Evolutionary conservation across 2,797 vertebrate genomes (phyloP), one percentile per base, ranked within the genome.

Genomic region (Melanogrammus aeglefinus): DNA sequence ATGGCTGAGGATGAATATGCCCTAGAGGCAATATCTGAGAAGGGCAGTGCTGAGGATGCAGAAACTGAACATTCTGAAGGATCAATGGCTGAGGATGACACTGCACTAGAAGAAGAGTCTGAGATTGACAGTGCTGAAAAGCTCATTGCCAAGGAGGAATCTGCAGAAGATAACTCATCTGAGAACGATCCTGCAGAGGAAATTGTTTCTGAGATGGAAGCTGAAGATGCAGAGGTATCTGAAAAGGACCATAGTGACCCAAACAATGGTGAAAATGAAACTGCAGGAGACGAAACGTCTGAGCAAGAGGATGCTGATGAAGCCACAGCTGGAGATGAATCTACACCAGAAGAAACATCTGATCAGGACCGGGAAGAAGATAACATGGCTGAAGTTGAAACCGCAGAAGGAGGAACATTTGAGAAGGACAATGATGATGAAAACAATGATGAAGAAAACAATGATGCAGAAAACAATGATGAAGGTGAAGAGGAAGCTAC

Each of bases 401-500:
- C 18, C 1, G 69, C 71, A 63, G 73, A 31, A 0, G 82, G 83
- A 9, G 84, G 87, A 70, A 21, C 36, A 24, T 47, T n/a, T 39
- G 69, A 79, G 10, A 75, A 1, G 1, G 44, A 73, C 0, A 0
- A 8, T 1, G 51, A 51, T 0, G 76, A 81, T 75, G 83, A 82
- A 75, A 33, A 75, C 12, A 39, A 33, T 73, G 76, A 18, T 27
- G 71, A 24, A 21, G 86, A 86, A 82, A 78, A 63, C 38, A 63
- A 1, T 0, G 82, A 74, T 29, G 77, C 2, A 21, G 44, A 83
- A 84, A 39, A 73, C 0, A 0, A 6, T 1, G 51, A 51, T 0
- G 76, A 81, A 76, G 6, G 77, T 0, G 84, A 78, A 81, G 86
- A 87, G 7, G 84, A 87, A 70, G 13, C n/a, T 36, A 35, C 39